Evolutionary conservation across 2,888 invertebrate species (phyloP).

Genomic region (Mechanitis mazaeus): DNA sequence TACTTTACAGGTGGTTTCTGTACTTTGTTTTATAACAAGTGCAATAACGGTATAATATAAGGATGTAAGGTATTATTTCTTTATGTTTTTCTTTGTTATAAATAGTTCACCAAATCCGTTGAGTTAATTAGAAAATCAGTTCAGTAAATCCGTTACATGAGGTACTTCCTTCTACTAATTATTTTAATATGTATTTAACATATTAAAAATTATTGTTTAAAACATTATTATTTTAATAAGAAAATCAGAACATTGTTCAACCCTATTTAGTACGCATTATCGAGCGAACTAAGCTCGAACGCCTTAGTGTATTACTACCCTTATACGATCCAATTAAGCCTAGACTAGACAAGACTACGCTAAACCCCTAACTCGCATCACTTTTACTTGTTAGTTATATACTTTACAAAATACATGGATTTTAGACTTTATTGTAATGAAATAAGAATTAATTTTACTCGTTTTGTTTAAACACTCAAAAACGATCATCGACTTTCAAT

Average conservation of each 20-base stretch:
- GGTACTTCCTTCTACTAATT: too few relatives aligned
- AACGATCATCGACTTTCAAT: slow-evolving; percentile 3
- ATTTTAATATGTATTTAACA: too few relatives aligned
- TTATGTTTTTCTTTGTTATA: too few relatives aligned
- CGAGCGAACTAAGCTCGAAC: slow-evolving; percentile 46
- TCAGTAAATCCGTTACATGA: too few relatives aligned
- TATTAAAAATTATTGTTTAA: too few relatives aligned
- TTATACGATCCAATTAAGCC: slow-evolving; percentile 63
- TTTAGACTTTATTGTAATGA: neutral
- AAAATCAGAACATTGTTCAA: slow-evolving; percentile 27
- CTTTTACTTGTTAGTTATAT: slow-evolving; percentile 22
- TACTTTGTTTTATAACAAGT: too few relatives aligned
- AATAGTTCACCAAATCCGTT: too few relatives aligned
- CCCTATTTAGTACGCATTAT: slow-evolving; percentile 46
- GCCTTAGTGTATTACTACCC: slow-evolving; percentile 52
- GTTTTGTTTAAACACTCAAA: neutral
- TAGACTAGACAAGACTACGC: slow-evolving; percentile 58
- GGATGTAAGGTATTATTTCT: too few relatives aligned
- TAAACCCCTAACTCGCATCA: slow-evolving; percentile 37
- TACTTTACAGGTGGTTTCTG: too few relatives aligned
- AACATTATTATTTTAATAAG: too few relatives aligned
- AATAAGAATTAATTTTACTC: neutral
- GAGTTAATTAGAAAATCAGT: too few relatives aligned
- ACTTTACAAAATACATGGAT: neutral
- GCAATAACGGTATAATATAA: too few relatives aligned